Evolutionary conservation across 2,797 vertebrate species (phyloP).

Genomic region (Naso thynnoides): DNA sequence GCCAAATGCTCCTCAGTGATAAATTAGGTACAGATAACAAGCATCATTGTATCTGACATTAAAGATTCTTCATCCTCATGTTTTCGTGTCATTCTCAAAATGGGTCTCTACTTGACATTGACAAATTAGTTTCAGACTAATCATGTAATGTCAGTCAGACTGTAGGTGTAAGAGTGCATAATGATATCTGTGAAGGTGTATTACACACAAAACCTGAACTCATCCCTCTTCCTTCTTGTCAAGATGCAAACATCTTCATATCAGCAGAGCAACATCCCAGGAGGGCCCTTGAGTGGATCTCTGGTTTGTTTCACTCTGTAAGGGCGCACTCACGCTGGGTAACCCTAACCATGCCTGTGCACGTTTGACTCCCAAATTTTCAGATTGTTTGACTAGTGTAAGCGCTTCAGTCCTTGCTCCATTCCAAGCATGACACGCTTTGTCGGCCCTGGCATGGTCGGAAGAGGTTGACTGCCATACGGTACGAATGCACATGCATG

Average conservation of each 20-base stretch:
- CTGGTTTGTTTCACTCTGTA: constrained; percentile 21
- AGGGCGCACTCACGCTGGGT: too few relatives aligned
- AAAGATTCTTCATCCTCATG: not conserved
- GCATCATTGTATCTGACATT: too few relatives aligned
- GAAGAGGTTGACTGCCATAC: too few relatives aligned
- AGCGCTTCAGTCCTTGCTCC: too few relatives aligned
- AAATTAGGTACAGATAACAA: too few relatives aligned
- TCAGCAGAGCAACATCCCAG: constrained; percentile 35
- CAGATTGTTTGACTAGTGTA: too few relatives aligned
- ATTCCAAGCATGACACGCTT: too few relatives aligned
- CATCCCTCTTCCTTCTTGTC: constrained; percentile 40
- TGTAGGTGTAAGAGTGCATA: not conserved
- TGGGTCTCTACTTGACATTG: not conserved
- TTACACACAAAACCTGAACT: constrained; percentile 22
- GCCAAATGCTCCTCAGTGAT: too few relatives aligned
- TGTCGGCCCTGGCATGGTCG: too few relatives aligned
- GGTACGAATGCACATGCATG: too few relatives aligned
- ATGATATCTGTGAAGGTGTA: not conserved
- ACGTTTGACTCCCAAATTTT: too few relatives aligned
- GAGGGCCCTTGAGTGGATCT: constrained; percentile 23
- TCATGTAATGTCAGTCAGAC: not conserved
- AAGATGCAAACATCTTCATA: constrained; percentile 2
- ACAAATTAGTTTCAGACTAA: not conserved
- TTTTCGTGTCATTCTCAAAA: not conserved
- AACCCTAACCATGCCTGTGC: too few relatives aligned